Evolutionary conservation across 2,113 vertebrate species (phyloP), one percentile per base, ranked within the genome.

Genomic region (Megaptera novaeangliae): DNA sequence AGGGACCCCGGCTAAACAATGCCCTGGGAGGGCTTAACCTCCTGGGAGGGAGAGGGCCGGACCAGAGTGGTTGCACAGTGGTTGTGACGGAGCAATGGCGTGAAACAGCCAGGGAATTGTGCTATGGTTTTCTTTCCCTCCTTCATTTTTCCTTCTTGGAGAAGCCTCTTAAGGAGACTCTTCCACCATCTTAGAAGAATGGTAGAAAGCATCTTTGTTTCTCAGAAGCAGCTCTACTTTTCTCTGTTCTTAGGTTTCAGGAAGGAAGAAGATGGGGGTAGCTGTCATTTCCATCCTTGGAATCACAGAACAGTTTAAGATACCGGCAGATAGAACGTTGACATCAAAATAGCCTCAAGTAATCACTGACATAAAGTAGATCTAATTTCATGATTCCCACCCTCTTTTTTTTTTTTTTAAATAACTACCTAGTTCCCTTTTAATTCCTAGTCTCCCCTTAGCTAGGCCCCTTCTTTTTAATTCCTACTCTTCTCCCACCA

Each of bases 141-240:
- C 97, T 87, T 95, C 55, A 59, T 91, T 64, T 85, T 92, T 66
- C 93, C 59, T 93, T 86, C 85, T 84, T 75, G 92, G 94, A 92
- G 90, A 94, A 97, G 95, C 95, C 93, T 97, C 95, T 96, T 96
- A 94, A 97, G 96, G 97, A 97, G 96, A 71, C 80, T 97, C 94
- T 97, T 97, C 98, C 98, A 98, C 98, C 98, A 98, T 98, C 97
- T 98, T 98, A 98, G 98, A 96, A 97, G 92, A 97, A 97, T 72
- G 96, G 87, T 88, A 87, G 96, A 92, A 93, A 97, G 96, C 97
- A 98, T 98, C 98, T 97, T 98, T 98, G 97, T 98, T 97, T 98
- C 94, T 90, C 83, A 71, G 89, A 74, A 95, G 87, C 93, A 96
- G 92, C 94, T 93, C 68, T 83, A 94, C 97, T 96, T 97, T 92